These are phyloP conservation scores for Equus quagga DNA, from an alignment of 2,113 vertebrate genomes.

Conservation along the genomic window DNA sequence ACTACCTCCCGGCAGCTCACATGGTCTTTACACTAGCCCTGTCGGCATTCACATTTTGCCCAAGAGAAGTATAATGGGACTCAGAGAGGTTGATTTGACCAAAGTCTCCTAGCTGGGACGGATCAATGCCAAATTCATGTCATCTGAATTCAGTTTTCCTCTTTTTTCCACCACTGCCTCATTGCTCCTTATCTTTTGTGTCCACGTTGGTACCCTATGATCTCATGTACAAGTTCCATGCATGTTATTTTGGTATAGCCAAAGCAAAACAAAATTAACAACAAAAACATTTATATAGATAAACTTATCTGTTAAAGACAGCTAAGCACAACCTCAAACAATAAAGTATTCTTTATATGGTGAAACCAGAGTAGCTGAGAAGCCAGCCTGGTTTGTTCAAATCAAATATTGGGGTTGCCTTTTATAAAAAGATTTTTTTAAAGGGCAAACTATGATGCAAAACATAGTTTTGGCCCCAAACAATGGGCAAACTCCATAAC, in stretches of 20 bases:
- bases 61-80: neutral
- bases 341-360: neutral
- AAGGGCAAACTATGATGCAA: neutral
- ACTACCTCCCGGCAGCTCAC: neutral
- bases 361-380: neutral
- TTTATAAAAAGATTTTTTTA: neutral
- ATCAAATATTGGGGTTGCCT: neutral
- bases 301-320: slow-evolving; percentile 6
- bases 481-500: neutral
- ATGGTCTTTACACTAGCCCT: neutral
- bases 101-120: neutral
- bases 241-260: neutral
- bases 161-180: neutral
- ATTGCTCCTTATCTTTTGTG: neutral
- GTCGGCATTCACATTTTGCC: neutral
- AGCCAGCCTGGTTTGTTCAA: neutral
- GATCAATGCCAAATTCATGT: neutral
- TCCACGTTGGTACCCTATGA: neutral
- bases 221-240: neutral
- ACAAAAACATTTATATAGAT: neutral
- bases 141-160: neutral
- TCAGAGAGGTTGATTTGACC: neutral
- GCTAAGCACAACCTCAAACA: slow-evolving; percentile 33
- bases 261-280: slow-evolving; percentile 42
- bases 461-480: neutral